These are phyloP conservation scores for Catostomus latipinnis DNA, from an alignment of 2,797 vertebrate genomes.

Conservation along the genomic window DNA sequence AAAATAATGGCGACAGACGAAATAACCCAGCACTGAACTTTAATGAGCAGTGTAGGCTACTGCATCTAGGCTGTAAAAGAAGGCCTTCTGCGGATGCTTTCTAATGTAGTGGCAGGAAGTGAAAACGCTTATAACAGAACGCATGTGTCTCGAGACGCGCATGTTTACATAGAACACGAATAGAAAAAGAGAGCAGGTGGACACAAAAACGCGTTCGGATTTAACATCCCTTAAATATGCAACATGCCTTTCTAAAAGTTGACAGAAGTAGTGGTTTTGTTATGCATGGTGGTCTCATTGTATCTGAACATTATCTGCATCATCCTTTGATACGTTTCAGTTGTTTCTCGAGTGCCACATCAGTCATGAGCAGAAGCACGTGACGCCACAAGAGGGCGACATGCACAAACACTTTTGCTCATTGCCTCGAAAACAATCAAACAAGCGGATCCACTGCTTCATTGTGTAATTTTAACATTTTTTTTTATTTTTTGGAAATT, in stretches of 20 bases:
- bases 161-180: no score
- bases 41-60: not conserved
- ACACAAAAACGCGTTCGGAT: no score
- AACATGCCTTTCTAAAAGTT: not conserved
- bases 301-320: not conserved
- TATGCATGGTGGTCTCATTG: not conserved
- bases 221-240: no score
- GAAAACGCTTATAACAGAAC: no score
- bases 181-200: no score
- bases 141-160: no score
- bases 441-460: not conserved
- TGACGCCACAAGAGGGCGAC: constrained; percentile 21
- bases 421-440: not conserved
- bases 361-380: not conserved
- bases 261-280: not conserved
- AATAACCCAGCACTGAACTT: not conserved
- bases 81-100: not conserved
- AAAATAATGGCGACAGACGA: not conserved
- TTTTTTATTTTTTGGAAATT: not conserved
- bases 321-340: not conserved
- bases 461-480: not conserved
- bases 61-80: no score
- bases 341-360: not conserved
- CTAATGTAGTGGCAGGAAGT: not conserved
- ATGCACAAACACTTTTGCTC: not conserved